Evolutionary conservation across 2,797 vertebrate species (phyloP).

Genomic region (Alectoris magna): DNA sequence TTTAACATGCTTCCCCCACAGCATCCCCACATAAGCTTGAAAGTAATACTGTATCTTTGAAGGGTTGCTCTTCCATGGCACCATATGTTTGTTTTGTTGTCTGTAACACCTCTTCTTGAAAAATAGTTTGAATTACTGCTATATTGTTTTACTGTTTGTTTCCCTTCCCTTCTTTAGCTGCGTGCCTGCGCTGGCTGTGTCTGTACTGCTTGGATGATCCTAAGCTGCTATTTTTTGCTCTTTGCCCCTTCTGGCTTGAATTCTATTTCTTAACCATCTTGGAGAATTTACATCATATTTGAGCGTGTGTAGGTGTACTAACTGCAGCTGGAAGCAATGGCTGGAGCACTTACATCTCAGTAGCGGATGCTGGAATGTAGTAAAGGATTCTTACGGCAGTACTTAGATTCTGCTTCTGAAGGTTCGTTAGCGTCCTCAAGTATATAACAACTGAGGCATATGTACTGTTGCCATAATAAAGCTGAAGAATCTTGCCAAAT

Average conservation of each 20-base stretch:
- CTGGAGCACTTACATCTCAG: not conserved
- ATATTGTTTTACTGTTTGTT: not conserved
- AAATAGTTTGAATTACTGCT: not conserved
- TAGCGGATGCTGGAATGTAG: not conserved
- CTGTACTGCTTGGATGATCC: slow-evolving; percentile 3
- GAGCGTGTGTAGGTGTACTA: not conserved
- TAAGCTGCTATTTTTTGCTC: not conserved
- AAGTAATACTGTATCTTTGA: fast-evolving
- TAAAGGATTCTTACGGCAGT: not conserved
- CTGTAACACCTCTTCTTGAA: not conserved
- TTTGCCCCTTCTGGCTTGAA: not conserved
- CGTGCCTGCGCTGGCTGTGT: not conserved
- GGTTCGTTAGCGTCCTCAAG: not conserved
- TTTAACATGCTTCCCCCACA: not conserved
- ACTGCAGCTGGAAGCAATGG: not conserved
- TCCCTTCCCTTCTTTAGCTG: slow-evolving; percentile 32
- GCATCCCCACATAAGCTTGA: not conserved
- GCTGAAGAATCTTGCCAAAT: not conserved
- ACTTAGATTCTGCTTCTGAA: not conserved
- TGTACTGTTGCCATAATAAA: not conserved
- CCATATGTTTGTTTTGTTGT: not conserved
- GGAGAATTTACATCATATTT: fast-evolving
- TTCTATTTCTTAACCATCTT: not conserved
- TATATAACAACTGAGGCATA: fast-evolving
- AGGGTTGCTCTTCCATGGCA: not conserved